Evolutionary conservation across 2,113 vertebrate species (phyloP), one percentile per base, ranked within the genome.

Genomic region (Scortum barcoo): DNA sequence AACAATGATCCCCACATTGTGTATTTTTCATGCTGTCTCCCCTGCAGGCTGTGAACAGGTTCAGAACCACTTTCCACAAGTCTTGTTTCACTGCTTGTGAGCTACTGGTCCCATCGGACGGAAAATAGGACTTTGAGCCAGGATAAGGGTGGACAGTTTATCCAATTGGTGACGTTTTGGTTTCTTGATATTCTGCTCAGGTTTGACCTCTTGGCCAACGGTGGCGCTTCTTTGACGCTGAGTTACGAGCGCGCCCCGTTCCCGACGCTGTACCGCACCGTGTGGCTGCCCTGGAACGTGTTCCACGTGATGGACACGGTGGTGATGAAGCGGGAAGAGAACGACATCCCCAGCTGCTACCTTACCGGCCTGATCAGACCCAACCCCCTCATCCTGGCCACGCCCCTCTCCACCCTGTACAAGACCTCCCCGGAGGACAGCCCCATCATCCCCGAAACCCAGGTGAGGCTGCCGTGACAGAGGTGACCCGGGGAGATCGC

Each of bases 281-380:
- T 99, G 0, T 99, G 98, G 98, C 95, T 99, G 78, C 97, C 98
- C 1, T 99, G 98, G 97, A 97, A 96, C 63, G 96, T 99, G 17
- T 99, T 99, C 86, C 97, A 99, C 57, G 98, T 99, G 83, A 98
- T 99, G 97, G 97, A 99, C 78, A 98, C 97, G 0, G 94, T 99
- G n/a, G 97, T 99, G 91, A 99, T 99, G 98, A 98, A 97, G 94
- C 96, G 96, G 67, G 97, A 99, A 46, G 96, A 97, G 88, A 99
- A 98, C 54, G 96, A 99, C 93, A 98, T 97, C 71, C 98, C 98
- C 88, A 97, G 96, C 75, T 99, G 98, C 80, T 97, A 99, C 76
- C 96, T 99, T 78, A 99, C 96, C 0, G 97, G 97, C 54, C 97
- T 99, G 80, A 92, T 97, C 88, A 95, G 97, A 84, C 98, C 98